Evolutionary conservation across 2,113 vertebrate species (phyloP).

Genomic region (Eubucco bourcierii): DNA sequence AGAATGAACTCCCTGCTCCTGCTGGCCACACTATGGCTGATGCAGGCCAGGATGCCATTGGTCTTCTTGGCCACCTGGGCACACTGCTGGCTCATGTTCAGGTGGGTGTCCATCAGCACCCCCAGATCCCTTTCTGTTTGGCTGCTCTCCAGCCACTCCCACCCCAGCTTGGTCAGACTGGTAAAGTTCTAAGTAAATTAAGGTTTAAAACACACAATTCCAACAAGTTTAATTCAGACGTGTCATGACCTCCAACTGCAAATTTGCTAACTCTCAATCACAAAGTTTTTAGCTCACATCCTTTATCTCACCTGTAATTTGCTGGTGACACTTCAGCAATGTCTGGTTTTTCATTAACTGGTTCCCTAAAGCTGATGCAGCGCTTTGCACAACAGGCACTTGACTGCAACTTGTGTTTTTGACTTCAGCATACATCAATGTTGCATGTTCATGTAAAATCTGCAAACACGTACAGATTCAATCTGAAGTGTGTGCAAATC

Average conservation of each 20-base stretch:
- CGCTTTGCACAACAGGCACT: not conserved
- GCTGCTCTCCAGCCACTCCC: too few species aligned
- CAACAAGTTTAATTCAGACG: not conserved
- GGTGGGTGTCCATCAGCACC: too few species aligned
- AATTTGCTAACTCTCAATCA: not conserved
- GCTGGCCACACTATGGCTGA: too few species aligned
- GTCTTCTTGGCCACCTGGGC: too few species aligned
- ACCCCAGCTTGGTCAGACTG: too few species aligned
- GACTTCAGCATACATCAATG: not conserved
- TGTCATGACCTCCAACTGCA: not conserved
- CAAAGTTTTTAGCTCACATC: not conserved
- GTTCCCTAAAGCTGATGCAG: not conserved
- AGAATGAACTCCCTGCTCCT: too few species aligned
- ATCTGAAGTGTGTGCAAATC: not conserved
- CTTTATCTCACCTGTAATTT: not conserved
- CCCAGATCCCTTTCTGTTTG: too few species aligned
- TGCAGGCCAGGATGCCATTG: too few species aligned
- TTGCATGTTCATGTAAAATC: not conserved
- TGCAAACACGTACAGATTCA: too few species aligned
- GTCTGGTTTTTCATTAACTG: too few species aligned
- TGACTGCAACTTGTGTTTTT: not conserved
- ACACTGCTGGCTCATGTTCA: too few species aligned
- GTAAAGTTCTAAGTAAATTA: not conserved
- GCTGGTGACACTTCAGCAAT: not conserved
- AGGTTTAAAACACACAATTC: not conserved